A percentile compares a stretch with the other conserved stretches of the same genome.
Evolutionary conservation across 64 coral and sea anemone species (phyloP).

Genomic region (Exaiptasia diaphana): DNA sequence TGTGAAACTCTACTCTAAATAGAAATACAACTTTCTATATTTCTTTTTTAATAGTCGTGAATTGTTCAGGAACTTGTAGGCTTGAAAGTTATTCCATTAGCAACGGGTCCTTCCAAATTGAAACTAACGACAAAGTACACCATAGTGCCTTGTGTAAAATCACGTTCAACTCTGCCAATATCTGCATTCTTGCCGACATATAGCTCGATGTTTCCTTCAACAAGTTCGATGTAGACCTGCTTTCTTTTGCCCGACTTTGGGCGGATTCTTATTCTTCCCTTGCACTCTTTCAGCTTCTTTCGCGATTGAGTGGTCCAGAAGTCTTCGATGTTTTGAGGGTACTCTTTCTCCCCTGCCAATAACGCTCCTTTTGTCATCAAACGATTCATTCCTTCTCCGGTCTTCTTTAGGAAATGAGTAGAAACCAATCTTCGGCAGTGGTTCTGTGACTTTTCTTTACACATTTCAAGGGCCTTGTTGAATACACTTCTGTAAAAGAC

Average conservation of each 20-base stretch:
- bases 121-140: conserved; percentile 69
- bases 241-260: neutral
- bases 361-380: conserved; percentile 17
- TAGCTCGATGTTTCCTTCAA: conserved; percentile 38
- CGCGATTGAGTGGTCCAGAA: conserved; percentile 9
- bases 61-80: too few species aligned
- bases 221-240: conserved; percentile 27
- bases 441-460: conserved; percentile 48
- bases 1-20: too few species aligned
- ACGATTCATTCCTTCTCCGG: conserved; percentile 33
- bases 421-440: conserved; percentile 12
- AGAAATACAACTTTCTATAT: too few species aligned
- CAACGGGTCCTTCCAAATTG: conserved; percentile 43
- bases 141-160: conserved; percentile 17
- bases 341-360: conserved; percentile 38
- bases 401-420: conserved; percentile 21
- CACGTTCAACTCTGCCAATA: conserved; percentile 42
- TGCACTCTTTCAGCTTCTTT: conserved; percentile 29
- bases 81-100: conserved; percentile 58
- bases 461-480: conserved; percentile 20
- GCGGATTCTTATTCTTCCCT: conserved; percentile 1
- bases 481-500: conserved; percentile 1
- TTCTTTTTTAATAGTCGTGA: too few species aligned
- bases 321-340: neutral
- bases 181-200: conserved; percentile 57